Evolutionary conservation across 2,113 vertebrate species (phyloP).

Genomic region (Rhagologus leucostigma): DNA sequence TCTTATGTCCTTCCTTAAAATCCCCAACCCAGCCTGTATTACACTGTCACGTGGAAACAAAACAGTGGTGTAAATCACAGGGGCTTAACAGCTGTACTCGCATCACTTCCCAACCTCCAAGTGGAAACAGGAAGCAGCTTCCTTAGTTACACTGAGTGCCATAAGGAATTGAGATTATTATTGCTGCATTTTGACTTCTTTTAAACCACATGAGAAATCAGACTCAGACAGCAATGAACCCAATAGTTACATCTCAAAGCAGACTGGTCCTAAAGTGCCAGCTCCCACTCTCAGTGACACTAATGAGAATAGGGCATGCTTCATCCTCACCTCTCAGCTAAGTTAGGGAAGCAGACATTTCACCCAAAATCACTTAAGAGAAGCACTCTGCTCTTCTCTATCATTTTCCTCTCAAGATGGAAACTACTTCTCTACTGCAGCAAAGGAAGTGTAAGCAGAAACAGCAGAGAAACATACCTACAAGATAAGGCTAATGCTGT

Average conservation of each 20-base stretch:
- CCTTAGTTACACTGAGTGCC: background rate
- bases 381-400: background rate
- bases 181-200: background rate
- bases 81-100: too few relatives aligned
- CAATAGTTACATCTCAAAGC: background rate
- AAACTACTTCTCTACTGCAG: background rate
- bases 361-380: background rate
- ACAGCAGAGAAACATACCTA: background rate
- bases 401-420: background rate
- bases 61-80: background rate
- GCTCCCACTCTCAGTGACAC: background rate
- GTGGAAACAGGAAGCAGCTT: background rate
- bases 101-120: background rate
- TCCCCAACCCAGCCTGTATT: fast-evolving
- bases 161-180: background rate
- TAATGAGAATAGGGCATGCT: background rate
- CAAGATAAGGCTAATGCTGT: background rate
- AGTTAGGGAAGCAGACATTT: background rate
- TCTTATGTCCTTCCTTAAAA: background rate
- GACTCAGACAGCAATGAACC: background rate
- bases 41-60: background rate
- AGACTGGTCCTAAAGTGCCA: fast-evolving
- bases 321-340: fast-evolving
- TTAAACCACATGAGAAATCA: background rate
- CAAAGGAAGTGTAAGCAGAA: background rate